Base-by-base conservation (phyloP, 1,140 invertebrate genomes). In the Anoplolepis gracilipes region DNA sequence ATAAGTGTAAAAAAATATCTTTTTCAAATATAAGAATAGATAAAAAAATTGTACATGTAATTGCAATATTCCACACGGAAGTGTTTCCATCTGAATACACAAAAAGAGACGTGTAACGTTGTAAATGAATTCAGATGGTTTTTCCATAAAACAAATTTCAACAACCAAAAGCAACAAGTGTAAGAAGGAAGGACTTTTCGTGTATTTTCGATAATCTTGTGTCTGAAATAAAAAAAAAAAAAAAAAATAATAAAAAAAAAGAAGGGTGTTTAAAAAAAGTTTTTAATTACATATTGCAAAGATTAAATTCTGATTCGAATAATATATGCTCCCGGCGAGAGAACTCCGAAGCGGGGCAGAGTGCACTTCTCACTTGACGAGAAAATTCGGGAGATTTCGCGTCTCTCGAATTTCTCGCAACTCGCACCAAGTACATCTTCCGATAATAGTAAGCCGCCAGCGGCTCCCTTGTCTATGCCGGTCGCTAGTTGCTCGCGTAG, bases 401-500 rank as follows among this genome's bases (percentile, higher is more conserved):
- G 46, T 36, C 16, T 39, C 70, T 10, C n/a, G n/a, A n/a, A 65
- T 33, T 57, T 85, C 19, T 8, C 25, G n/a, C 28, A 88, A 49
- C 10, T 39, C 62, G 62, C 76, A 90, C 88, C n/a, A n/a, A n/a
- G n/a, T 90, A 89, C 46, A 49, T 90, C 89, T 90, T 87, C 85
- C 88, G 78, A 77, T 67, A 87, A 90, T 90, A 90, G 84, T 84
- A 88, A 86, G 90, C 88, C 46, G 46, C 16, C 16, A 49, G 85
- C 88, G 76, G 75, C 87, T 86, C 87, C 86, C 89, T 93, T 90
- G 91, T 93, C 92, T 94, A 94, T 93, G 93, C 90, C 91, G 88
- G 86, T 85, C 90, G 89, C 92, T 94, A 94, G 93, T 89, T 91
- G 93, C 87, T 85, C 87, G 90, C 88, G 90, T 90, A 89, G 87